Base-by-base conservation (phyloP, 2,113 vertebrate species). In the Cynoglossus semilaevis region DNA sequence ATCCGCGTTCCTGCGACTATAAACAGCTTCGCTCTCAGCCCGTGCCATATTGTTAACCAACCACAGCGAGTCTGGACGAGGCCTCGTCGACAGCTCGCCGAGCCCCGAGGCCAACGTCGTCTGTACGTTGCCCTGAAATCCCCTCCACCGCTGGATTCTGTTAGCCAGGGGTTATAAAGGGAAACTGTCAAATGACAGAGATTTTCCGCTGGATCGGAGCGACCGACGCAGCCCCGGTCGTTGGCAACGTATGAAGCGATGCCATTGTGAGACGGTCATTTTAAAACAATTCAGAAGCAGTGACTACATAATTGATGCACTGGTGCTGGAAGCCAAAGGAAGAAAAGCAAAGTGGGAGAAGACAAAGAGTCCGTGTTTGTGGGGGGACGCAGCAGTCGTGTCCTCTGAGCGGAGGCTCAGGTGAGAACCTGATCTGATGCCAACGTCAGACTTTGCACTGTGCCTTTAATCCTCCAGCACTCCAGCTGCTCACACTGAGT, bases 91-190 rank as follows among this genome's bases (percentile, higher is more conserved):
- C 72, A 73, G 16, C 73, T 38, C 38, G 68, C 53, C 34, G 44
- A 70, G 67, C 55, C 81, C 80, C 76, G 14, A 17, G 63, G 79
- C 81, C 80, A 80, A 70, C 81, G 82, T 69, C 73, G 70, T 79
- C 78, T 60, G 63, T 67, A 72, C 7, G 77, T 67, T 84, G 76
- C 79, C 80, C 80, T 74, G 72, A 61, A 82, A 83, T 83, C 79
- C 48, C 41, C 61, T 79, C 58, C 61, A 55, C 72, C 68, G 10
- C 74, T 66, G 63, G 55, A 60, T 78, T 82, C 77, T 49, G 55
- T 52, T 80, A 67, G 72, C 68, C 8, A 13, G 11, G 11, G 2
- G 19, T 66, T 78, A 54, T 72, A 73, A 81, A 84, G 70, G 63
- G 74, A 83, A 76, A 77, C 62, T 7, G 68, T 66, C 61, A 69